Conservation (phyloP, 2,888 invertebrate genomes). For the Podabrus alpinus region DNA sequence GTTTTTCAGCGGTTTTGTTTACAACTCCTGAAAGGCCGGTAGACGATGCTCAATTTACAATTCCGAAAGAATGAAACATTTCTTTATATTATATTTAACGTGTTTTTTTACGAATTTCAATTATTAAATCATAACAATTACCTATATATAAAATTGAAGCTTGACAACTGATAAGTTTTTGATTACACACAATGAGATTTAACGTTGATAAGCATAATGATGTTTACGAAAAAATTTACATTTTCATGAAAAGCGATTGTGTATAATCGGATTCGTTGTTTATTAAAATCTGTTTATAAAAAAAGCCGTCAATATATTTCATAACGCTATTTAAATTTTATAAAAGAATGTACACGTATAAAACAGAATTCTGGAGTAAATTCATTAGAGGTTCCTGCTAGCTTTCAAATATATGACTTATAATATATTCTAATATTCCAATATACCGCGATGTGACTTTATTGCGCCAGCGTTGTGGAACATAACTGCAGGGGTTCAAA, state of each 20-base stretch:
- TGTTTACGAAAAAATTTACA: background rate
- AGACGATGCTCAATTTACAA: background rate
- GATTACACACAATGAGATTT: background rate
- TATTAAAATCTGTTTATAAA: conserved; percentile 2
- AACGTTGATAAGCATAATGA: background rate
- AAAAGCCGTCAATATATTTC: background rate
- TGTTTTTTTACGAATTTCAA: background rate
- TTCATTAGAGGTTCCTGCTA: conserved; percentile 21
- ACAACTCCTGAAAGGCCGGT: background rate
- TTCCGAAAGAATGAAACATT: background rate
- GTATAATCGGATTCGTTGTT: background rate
- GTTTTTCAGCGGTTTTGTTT: background rate
- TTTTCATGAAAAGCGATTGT: background rate
- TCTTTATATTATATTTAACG: background rate
- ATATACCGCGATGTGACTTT: conserved; percentile 31
- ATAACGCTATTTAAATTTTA: background rate
- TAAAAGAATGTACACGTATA: conserved; percentile 2
- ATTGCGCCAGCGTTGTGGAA: conserved; percentile 31
- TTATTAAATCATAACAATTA: background rate
- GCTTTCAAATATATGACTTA: conserved; percentile 22
- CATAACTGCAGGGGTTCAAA: conserved; percentile 26
- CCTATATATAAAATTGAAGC: background rate
- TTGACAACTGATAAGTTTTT: background rate
- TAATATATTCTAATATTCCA: conserved; percentile 34
- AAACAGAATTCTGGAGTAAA: conserved; percentile 14